A percentile compares a stretch with the other conserved stretches of the same genome.
Evolutionary conservation across 2,113 vertebrate genomes (phyloP).

Genomic region (Seriola rivoliana): DNA sequence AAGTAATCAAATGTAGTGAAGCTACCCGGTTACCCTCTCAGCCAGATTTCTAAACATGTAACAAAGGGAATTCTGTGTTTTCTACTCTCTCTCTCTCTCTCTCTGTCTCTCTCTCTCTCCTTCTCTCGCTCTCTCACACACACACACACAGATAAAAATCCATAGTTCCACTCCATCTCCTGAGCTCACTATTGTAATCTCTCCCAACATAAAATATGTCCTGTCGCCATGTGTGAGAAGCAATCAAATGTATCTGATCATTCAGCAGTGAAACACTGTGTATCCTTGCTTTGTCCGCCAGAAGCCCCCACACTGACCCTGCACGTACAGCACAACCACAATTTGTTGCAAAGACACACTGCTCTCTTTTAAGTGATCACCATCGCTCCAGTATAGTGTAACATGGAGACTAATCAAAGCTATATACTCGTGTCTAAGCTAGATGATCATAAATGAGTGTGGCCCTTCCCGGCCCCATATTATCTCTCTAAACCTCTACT

Average conservation of each 20-base stretch:
- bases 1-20: conserved; percentile 10
- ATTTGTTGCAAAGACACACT: background rate
- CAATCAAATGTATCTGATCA: conserved; percentile 22
- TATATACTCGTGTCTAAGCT: background rate
- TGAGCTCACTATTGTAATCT: conserved; percentile 16
- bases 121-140: no score
- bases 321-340: background rate
- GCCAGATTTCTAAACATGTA: background rate
- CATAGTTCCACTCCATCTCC: conserved; percentile 11
- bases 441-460: background rate
- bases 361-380: background rate
- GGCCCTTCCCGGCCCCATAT: background rate
- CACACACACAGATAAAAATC: conserved; percentile 9
- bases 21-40: background rate
- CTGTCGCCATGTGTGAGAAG: conserved; percentile 23
- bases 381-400: background rate
- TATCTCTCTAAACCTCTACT: conserved; percentile 1
- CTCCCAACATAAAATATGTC: conserved; percentile 35
- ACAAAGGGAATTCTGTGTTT: background rate
- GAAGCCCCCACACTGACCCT: background rate
- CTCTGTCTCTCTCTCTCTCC: no score
- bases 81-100: background rate
- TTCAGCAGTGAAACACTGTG: background rate
- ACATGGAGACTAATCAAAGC: background rate
- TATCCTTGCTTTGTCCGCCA: conserved; percentile 3